Evolutionary conservation across 2,888 invertebrate species (phyloP).

Genomic region (Mayetiola destructor): DNA sequence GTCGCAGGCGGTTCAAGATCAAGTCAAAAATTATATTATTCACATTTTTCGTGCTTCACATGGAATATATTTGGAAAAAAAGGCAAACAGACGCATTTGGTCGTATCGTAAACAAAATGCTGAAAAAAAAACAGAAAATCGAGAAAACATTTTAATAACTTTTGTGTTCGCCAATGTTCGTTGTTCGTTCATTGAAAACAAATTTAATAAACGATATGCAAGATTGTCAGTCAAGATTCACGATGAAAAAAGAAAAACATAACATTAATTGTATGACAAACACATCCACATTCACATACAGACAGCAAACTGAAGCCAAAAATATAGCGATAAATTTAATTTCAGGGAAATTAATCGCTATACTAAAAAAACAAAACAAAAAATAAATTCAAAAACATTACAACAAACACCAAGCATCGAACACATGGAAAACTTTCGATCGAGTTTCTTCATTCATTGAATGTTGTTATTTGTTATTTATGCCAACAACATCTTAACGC

Average conservation of each 20-base stretch:
- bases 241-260: neutral
- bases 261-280: conserved; percentile 10
- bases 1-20: no score
- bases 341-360: conserved; percentile 6
- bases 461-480: neutral
- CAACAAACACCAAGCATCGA: conserved; percentile 5
- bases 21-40: no score
- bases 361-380: no score
- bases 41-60: no score
- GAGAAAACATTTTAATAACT: no score
- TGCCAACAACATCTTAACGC: neutral
- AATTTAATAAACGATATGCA: conserved; percentile 5
- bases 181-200: neutral
- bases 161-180: neutral
- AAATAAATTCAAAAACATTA: conserved; percentile 6
- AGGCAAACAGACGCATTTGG: no score
- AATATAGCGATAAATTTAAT: conserved; percentile 10
- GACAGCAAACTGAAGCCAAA: conserved; percentile 2
- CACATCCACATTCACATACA: no score
- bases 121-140: no score
- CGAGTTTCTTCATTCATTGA: neutral
- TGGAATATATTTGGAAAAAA: no score
- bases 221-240: no score
- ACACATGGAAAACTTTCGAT: neutral
- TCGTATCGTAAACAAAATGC: no score